These are phyloP conservation scores for Dendronephthya gigantea DNA, from an alignment of 64 coral and sea anemone species.

Conservation along the genomic window DNA sequence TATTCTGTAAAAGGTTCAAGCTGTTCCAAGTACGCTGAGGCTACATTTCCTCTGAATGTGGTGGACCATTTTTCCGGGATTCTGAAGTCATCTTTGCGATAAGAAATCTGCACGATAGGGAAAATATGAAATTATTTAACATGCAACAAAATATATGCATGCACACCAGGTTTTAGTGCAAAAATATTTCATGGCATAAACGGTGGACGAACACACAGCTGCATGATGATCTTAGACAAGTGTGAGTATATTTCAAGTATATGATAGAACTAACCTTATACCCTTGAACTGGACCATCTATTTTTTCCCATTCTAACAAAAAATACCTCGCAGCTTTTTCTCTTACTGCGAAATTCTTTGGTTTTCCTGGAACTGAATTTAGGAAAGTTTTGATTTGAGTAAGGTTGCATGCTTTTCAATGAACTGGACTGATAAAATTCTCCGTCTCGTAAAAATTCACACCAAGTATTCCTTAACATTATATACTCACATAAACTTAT, in stretches of 20 bases:
- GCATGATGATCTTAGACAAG: too few relatives aligned
- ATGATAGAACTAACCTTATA: background rate
- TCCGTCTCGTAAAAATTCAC: too few relatives aligned
- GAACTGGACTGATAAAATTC: too few relatives aligned
- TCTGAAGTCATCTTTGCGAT: background rate
- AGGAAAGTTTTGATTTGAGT: too few relatives aligned
- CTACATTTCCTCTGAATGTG: background rate
- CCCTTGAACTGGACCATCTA: background rate
- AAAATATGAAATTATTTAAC: background rate
- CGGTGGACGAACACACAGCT: too few relatives aligned
- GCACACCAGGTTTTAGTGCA: too few relatives aligned
- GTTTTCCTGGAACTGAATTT: background rate
- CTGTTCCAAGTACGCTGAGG: background rate
- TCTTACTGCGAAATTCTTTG: background rate
- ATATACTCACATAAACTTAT: too few relatives aligned
- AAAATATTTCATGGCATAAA: too few relatives aligned
- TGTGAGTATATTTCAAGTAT: too few relatives aligned
- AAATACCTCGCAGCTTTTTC: conserved; percentile 1
- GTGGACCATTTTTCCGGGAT: background rate
- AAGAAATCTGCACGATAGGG: background rate
- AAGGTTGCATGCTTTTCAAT: too few relatives aligned
- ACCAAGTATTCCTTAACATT: too few relatives aligned
- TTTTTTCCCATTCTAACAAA: background rate
- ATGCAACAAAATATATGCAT: too few relatives aligned
- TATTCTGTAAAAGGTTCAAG: background rate